Conservation (phyloP, 2,888 invertebrate species). For the Ochropleura plecta region DNA sequence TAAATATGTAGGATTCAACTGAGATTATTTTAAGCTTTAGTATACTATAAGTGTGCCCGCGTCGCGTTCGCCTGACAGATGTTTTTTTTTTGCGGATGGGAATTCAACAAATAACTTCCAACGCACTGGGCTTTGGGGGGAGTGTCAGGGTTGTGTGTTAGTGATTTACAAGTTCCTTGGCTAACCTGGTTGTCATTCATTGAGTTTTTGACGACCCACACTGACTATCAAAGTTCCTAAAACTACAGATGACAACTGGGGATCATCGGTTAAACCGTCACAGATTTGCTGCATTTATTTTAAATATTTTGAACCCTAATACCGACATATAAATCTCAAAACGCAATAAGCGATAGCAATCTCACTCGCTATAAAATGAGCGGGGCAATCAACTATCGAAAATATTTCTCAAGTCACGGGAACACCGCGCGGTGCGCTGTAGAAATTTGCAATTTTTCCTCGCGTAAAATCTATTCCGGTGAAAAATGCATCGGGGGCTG, state of each 20-base stretch:
- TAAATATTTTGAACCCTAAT: not conserved
- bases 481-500: conserved; percentile 79
- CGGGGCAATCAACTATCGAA: conserved; percentile 74
- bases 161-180: not conserved
- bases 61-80: too few species aligned
- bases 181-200: not conserved
- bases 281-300: not conserved
- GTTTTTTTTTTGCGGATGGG: too few species aligned
- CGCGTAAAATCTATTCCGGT: conserved; percentile 77
- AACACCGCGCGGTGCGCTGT: conserved; percentile 70
- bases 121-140: too few species aligned
- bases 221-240: not conserved
- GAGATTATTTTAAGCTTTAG: not conserved
- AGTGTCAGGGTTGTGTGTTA: too few species aligned
- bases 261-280: not conserved
- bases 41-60: not conserved
- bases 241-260: not conserved
- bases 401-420: conserved; percentile 72
- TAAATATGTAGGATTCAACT: conserved; percentile 14
- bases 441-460: conserved; percentile 84
- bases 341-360: conserved; percentile 32
- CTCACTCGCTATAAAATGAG: conserved; percentile 66
- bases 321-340: conserved; percentile 15
- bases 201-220: not conserved
- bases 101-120: too few species aligned